These are phyloP conservation scores for Drosophila insularis DNA, from an alignment of 1,140 invertebrate species.

Conservation along the genomic window DNA sequence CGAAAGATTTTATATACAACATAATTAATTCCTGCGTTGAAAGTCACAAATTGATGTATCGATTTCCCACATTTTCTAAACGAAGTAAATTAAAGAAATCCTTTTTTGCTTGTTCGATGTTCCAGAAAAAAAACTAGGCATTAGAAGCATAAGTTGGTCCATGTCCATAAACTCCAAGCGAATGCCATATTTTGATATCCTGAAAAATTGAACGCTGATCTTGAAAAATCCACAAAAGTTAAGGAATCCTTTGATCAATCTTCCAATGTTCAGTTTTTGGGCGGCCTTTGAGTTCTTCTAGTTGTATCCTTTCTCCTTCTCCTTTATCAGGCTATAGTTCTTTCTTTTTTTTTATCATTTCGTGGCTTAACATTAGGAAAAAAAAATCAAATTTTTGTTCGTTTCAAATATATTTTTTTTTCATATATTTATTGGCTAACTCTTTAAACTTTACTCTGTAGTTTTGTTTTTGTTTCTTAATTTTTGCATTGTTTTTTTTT, in stretches of 20 bases:
- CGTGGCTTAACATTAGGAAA: constrained; percentile 47
- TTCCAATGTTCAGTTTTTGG: neutral
- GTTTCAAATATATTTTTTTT: constrained; percentile 82
- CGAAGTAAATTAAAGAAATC: too few relatives aligned
- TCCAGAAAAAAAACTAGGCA: too few relatives aligned
- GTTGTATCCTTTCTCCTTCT: neutral
- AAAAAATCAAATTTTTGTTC: constrained; percentile 60
- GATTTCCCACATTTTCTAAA: constrained; percentile 8
- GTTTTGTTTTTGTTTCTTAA: constrained; percentile 57
- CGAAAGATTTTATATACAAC: neutral
- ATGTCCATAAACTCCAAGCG: too few relatives aligned
- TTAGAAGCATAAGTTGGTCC: too few relatives aligned
- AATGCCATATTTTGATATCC: too few relatives aligned
- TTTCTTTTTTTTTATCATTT: constrained; percentile 37
- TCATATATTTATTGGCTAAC: constrained; percentile 83
- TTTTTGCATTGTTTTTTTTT: constrained; percentile 71
- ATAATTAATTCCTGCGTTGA: constrained; percentile 35
- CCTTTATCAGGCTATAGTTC: neutral
- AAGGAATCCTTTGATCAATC: neutral
- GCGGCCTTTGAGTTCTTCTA: neutral
- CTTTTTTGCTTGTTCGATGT: too few relatives aligned
- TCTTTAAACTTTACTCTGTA: constrained; percentile 81
- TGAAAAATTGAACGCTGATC: too few relatives aligned
- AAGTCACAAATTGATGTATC: constrained; percentile 55
- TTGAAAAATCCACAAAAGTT: neutral